phyloP scores from a whole-genome alignment of 2,797 vertebrate species.

The Pseudochaenichthys georgianus region DNA sequence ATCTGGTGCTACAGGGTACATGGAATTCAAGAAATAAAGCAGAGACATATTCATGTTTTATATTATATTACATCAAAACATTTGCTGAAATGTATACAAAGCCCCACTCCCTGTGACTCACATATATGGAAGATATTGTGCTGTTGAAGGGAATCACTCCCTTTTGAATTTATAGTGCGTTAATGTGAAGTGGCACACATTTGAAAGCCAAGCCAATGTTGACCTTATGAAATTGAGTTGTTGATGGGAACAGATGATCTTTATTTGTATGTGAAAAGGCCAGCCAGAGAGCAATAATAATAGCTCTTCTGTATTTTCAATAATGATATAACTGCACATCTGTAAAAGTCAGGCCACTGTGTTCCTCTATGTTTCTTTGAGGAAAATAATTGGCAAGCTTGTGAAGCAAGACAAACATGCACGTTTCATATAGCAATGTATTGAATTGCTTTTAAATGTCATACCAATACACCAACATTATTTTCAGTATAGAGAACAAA shows the following conservation, averaged over 20 bases:
- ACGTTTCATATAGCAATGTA: not conserved
- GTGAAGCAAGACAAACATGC: not conserved
- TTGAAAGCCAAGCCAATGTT: constrained; percentile 49
- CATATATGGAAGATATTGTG: not conserved
- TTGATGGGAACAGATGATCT: constrained; percentile 61
- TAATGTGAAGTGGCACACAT: constrained; percentile 37
- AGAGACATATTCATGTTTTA: constrained; percentile 8
- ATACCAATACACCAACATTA: not conserved
- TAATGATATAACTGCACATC: constrained; percentile 47
- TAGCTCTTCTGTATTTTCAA: constrained; percentile 38
- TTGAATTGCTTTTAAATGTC: not conserved
- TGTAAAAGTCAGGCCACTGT: constrained; percentile 47
- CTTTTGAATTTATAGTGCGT: constrained; percentile 48
- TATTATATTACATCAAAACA: constrained; percentile 7
- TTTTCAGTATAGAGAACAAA: not conserved
- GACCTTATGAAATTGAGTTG: constrained; percentile 64
- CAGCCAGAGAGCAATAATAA: constrained; percentile 48
- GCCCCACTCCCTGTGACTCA: not conserved
- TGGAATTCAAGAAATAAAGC: not conserved
- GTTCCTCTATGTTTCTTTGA: not conserved
- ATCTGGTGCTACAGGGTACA: not conserved
- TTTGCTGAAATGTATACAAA: constrained; percentile 23
- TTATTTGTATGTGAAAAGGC: constrained; percentile 71
- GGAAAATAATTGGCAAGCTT: constrained; percentile 4
- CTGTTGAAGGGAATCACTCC: constrained; percentile 9